Evolutionary conservation across 2,797 vertebrate genomes (phyloP), one percentile per base, ranked within the genome.

Genomic region (Emys orbicularis): DNA sequence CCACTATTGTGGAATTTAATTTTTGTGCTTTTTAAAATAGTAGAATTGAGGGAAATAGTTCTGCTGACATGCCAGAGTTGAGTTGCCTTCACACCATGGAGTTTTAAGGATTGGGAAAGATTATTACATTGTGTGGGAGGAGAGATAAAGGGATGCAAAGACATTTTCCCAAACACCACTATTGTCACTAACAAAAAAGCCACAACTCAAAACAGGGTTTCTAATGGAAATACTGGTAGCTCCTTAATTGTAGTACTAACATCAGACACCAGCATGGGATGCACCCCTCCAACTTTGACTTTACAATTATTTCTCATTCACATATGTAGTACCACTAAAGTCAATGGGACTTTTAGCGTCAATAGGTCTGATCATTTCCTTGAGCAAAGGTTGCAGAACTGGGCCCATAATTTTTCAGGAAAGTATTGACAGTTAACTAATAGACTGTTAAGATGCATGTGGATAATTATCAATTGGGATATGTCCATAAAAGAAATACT

Each of bases 331-430:
- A 44, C 31, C 54, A 19, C 37, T 41, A 12, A 76, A 86, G 12
- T 86, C 44, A 37, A 21, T 34, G 86, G 80, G 49, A 76, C 7
- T 11, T 29, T 27, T 25, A 27, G 37, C 34, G 29, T 77, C 15
- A 77, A 49, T 49, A 49, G 15, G 15, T 77, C 29, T 2, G 13
- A 77, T 41, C 15, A 16, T 90, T 57, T 91, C 65, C 9, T n/a
- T 6, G 44, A 37, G 29, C 37, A 89, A 81, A 11, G 0, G 0
- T 41, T 54, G 0, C 37, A 54, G 79, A 74, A 88, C n/a, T 11
- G 92, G 49, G 91, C 27, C 52, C 79, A 6, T 34, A 8, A 12
- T 41, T 94, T 80, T 80, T 52, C 76, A 27, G 54, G 81, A 49
- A 57, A 89, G 27, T 29, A 86, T 47, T 31, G 52, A 37, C 23